Conservation (phyloP, 2,888 invertebrate genomes). For the Pseudoips prasinana region DNA sequence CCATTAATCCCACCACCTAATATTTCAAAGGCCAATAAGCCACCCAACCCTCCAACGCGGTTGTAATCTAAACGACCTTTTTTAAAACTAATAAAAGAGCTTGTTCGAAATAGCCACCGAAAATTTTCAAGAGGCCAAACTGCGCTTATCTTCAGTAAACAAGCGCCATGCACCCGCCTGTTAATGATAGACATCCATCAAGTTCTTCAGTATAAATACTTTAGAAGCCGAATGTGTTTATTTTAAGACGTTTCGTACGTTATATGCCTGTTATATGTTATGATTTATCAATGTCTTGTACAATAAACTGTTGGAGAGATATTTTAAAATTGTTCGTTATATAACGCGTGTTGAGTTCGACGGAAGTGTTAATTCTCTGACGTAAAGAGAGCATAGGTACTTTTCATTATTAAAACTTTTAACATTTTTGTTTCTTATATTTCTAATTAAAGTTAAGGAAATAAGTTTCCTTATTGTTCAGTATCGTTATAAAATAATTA, state of each 20-base stretch:
- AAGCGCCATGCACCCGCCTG: slow-evolving; percentile 54
- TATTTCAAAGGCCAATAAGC: slow-evolving; percentile 73
- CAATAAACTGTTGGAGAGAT: slow-evolving; percentile 16
- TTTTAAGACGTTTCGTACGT: slow-evolving; percentile 45
- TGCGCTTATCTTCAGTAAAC: slow-evolving; percentile 63
- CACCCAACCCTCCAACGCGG: slow-evolving; percentile 60
- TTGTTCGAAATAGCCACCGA: slow-evolving; percentile 79
- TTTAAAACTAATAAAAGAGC: slow-evolving; percentile 79
- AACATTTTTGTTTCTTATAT: no score
- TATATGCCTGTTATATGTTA: slow-evolving; percentile 20
- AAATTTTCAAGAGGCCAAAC: slow-evolving; percentile 64
- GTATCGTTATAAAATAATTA: no score
- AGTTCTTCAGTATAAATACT: slow-evolving; percentile 56
- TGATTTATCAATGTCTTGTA: slow-evolving; percentile 37
- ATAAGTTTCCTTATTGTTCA: no score
- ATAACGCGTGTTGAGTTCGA: no score
- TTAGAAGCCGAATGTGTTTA: slow-evolving; percentile 44
- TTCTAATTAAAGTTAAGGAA: no score
- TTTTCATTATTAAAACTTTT: no score
- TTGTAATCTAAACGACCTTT: slow-evolving; percentile 79
- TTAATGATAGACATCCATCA: slow-evolving; percentile 71
- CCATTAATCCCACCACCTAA: slow-evolving; percentile 66
- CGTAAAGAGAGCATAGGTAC: no score
- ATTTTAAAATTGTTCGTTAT: no score
- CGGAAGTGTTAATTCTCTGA: no score